phyloP scores from a whole-genome alignment of 2,888 invertebrate species.

The Lepidochrysops patricia region DNA sequence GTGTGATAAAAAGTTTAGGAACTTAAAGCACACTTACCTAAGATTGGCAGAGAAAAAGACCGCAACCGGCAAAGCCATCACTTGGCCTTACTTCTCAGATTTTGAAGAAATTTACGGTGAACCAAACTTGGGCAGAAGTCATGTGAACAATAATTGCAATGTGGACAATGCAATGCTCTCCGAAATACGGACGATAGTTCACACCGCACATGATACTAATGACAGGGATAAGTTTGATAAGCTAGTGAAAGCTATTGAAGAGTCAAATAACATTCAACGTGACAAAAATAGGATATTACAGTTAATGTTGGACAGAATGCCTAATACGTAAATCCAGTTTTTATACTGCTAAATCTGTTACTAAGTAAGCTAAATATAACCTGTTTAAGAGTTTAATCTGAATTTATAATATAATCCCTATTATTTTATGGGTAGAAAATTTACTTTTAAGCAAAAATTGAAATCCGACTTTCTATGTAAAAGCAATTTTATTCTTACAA shows the following conservation, averaged over 20 bases:
- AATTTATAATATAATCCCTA: too few species aligned
- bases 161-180: conserved; percentile 35
- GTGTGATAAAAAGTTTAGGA: conserved; percentile 60
- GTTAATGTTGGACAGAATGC: conserved; percentile 44
- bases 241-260: conserved; percentile 47
- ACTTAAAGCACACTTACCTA: conserved; percentile 60
- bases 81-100: conserved; percentile 57
- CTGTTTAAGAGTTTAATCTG: too few species aligned
- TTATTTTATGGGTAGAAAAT: too few species aligned
- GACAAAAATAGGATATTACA: conserved; percentile 57
- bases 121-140: conserved; percentile 18
- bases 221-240: conserved; percentile 47
- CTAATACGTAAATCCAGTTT: conserved; percentile 14
- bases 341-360: too few species aligned
- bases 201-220: conserved; percentile 34
- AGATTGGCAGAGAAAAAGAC: conserved; percentile 45
- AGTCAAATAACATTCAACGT: conserved; percentile 55
- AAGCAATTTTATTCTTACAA: too few species aligned
- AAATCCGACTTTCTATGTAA: too few species aligned
- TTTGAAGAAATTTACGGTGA: conserved; percentile 57
- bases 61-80: conserved; percentile 43
- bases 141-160: conserved; percentile 24
- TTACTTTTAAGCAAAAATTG: too few species aligned
- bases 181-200: conserved; percentile 40
- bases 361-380: too few species aligned